Evolutionary conservation across 1,140 invertebrate genomes (phyloP), one percentile per base, ranked within the genome.

Genomic region (Neodiprion fabricii): DNA sequence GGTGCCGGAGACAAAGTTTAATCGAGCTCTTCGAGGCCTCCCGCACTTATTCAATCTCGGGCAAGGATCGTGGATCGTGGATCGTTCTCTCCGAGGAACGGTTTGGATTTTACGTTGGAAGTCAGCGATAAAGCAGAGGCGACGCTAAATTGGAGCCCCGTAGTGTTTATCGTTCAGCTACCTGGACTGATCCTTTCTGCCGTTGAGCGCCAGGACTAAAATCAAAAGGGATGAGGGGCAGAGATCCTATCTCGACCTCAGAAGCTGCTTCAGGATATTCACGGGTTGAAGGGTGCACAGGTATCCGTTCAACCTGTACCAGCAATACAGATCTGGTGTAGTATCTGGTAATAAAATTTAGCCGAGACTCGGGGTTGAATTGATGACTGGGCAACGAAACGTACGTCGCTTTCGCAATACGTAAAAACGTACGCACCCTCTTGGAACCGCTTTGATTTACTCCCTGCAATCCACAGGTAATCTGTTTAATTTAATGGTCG

Each of bases 61-160:
- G 12, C 17, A 65, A 65, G 12, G 61, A 65, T 65, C 61, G 61
- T 21, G 17, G 61, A 65, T 65, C 61, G 61, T 21, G 17, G 1
- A 14, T 65, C 61, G 12, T 21, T 65, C 17, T 65, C 12, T 65
- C 5, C 28, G 28, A 40, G 28, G 2, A 40, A 40, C 28, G 28
- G 28, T 40, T 40, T 40, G 28, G 5, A 40, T 40, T 40, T 40
- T 40, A 40, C 28, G 28, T 40, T 40, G 28, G 28, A 40, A 40
- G 28, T 40, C 28, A 40, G 28, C 28, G 28, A 40, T 5, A 40
- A 40, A 40, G 28, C 28, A 40, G 12, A 47, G 12, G 21, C 67
- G 67, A 69, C 67, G 67, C 21, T 69, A 69, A 69, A 69, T 69
- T 69, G 67, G 23, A 69, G 11, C 40, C 67, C 67, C 40, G 67